Percentiles rank a stretch among this genome's conserved stretches.
phyloP scores from a whole-genome alignment of 2,888 invertebrate genomes.

The Drosophila macrospina region DNA sequence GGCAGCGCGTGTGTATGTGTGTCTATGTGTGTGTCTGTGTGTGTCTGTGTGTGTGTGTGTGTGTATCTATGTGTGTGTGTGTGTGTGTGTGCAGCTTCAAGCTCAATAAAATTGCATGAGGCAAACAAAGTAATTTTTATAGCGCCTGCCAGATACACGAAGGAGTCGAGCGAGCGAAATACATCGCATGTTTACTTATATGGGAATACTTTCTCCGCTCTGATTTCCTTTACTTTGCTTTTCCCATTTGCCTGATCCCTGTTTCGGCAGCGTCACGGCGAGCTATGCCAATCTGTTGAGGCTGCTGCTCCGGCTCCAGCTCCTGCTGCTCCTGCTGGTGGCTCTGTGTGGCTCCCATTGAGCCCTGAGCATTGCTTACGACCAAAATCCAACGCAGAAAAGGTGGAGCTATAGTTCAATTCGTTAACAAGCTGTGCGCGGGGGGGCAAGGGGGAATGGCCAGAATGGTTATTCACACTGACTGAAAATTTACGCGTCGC shows the following conservation, averaged over 20 bases:
- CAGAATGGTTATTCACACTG: constrained; percentile 59
- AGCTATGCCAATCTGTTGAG: constrained; percentile 65
- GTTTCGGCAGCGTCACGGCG: constrained; percentile 61
- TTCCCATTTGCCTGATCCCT: constrained; percentile 34
- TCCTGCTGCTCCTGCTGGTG: constrained; percentile 2
- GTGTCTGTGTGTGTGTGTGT: too few relatives aligned
- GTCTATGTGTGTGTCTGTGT: too few relatives aligned
- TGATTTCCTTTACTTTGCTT: constrained; percentile 44
- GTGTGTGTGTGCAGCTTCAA: constrained; percentile 40
- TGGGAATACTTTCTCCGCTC: constrained; percentile 48
- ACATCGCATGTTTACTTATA: constrained; percentile 46
- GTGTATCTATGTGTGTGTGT: too few relatives aligned
- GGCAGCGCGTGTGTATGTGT: constrained; percentile 43
- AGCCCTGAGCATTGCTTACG: constrained; percentile 35
- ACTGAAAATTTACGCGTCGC: constrained; percentile 74
- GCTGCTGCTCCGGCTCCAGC: constrained; percentile 33
- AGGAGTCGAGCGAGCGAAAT: background rate
- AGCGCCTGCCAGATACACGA: constrained; percentile 44
- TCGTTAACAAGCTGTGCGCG: constrained; percentile 66
- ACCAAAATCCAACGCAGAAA: constrained; percentile 62
- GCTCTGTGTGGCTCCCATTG: background rate
- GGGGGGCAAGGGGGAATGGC: background rate
- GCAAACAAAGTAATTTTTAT: constrained; percentile 81
- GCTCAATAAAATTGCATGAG: constrained; percentile 78
- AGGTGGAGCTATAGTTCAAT: constrained; percentile 79